These are phyloP conservation scores for Portunus trituberculatus DNA, from an alignment of 1,140 invertebrate species.

Conservation along the genomic window DNA sequence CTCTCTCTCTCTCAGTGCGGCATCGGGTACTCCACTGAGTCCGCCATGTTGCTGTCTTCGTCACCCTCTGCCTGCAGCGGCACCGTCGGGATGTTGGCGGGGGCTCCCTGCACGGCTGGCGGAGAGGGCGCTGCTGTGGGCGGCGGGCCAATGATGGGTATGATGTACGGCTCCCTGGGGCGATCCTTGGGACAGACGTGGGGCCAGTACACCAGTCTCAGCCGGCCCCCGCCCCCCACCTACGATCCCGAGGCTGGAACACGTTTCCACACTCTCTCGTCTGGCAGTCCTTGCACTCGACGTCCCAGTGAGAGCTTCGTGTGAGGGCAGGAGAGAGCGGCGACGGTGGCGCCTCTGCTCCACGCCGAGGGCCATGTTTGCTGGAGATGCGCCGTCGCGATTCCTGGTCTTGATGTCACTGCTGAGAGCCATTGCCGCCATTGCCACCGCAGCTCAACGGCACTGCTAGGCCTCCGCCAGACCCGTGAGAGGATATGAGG, in stretches of 20 bases:
- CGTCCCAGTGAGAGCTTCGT: conserved; percentile 55
- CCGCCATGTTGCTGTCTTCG: not conserved
- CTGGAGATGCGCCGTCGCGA: no score
- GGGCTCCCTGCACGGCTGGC: not conserved
- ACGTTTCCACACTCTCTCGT: conserved; percentile 54
- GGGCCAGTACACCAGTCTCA: conserved; percentile 45
- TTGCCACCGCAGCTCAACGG: no score
- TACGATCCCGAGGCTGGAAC: conserved; percentile 38
- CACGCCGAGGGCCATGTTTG: no score
- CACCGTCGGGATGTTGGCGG: conserved; percentile 25
- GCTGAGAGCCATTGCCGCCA: no score
- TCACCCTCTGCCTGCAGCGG: conserved; percentile 54
- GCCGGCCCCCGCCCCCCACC: conserved; percentile 46
- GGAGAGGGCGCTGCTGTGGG: not conserved
- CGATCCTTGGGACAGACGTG: conserved; percentile 31
- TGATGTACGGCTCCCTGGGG: conserved; percentile 59
- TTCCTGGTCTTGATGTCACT: no score
- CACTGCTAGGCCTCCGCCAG: no score
- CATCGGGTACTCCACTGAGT: conserved; percentile 62
- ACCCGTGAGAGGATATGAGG: no score
- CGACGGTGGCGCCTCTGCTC: not conserved
- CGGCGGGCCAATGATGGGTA: conserved; percentile 37
- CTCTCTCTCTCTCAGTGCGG: conserved; percentile 42
- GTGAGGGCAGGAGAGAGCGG: not conserved
- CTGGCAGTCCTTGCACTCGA: conserved; percentile 34